Evolutionary conservation across 1,140 invertebrate species (phyloP).

Genomic region (Bombus sibiricus): DNA sequence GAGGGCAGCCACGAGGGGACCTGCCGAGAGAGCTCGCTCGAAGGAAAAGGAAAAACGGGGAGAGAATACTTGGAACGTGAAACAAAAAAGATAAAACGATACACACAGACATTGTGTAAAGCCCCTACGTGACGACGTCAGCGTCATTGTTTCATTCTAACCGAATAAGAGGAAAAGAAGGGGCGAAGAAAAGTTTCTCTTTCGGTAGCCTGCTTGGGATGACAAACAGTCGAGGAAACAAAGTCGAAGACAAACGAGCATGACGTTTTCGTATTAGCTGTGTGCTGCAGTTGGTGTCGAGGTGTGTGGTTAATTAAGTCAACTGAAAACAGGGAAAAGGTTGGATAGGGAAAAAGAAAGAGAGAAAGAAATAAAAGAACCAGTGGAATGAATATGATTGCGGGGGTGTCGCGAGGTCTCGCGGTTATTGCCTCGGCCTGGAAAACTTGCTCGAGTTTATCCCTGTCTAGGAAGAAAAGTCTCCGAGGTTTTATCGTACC

Average conservation of each 20-base stretch:
- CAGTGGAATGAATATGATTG: slow-evolving; percentile 41
- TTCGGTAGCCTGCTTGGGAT: background rate
- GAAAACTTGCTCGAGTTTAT: slow-evolving; percentile 53
- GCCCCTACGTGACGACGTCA: slow-evolving; percentile 11
- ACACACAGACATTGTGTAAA: slow-evolving; percentile 23
- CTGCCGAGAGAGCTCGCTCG: background rate
- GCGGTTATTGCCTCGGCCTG: slow-evolving; percentile 54
- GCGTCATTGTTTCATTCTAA: slow-evolving; percentile 3
- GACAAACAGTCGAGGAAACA: slow-evolving; percentile 14
- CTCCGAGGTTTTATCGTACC: slow-evolving; percentile 24
- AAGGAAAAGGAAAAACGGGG: background rate
- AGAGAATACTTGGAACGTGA: background rate
- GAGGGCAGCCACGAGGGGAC: slow-evolving; percentile 2
- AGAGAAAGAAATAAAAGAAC: background rate
- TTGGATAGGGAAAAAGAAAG: background rate
- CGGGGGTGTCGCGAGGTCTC: slow-evolving; percentile 36
- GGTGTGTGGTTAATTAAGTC: slow-evolving; percentile 42
- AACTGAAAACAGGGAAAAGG: background rate
- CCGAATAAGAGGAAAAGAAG: background rate
- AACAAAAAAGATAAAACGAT: slow-evolving; percentile 4
- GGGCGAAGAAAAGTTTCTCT: background rate
- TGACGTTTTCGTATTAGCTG: slow-evolving; percentile 19
- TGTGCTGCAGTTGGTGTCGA: background rate
- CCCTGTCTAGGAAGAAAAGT: slow-evolving; percentile 10
- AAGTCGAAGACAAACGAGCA: slow-evolving; percentile 23